Conservation (phyloP, 92 coral and sea anemone species). For the Hydrozoanthus gracilis region DNA sequence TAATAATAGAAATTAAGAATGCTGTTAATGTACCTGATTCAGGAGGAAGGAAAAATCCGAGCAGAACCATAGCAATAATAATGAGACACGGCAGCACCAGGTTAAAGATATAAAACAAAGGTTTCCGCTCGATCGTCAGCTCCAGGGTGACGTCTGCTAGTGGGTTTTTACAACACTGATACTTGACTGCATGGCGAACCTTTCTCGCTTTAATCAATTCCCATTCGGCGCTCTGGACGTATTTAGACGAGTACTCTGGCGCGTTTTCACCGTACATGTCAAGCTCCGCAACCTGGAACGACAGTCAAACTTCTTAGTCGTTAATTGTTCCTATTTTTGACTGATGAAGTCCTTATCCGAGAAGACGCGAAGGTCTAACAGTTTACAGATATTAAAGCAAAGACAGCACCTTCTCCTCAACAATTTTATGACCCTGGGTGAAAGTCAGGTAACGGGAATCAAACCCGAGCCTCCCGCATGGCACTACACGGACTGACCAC, state of each 20-base stretch:
- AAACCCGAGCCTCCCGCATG: too few relatives aligned
- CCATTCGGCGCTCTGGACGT: conserved; percentile 57
- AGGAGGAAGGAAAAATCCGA: conserved; percentile 62
- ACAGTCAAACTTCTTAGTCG: background rate
- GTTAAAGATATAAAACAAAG: conserved; percentile 54
- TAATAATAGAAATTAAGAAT: background rate
- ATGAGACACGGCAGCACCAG: conserved; percentile 52
- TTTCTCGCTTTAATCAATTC: conserved; percentile 26
- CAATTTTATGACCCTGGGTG: too few relatives aligned
- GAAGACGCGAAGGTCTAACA: too few relatives aligned
- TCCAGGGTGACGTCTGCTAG: conserved; percentile 46
- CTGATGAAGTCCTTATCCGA: too few relatives aligned
- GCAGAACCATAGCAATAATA: conserved; percentile 43
- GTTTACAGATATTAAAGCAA: too few relatives aligned
- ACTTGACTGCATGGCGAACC: conserved; percentile 23
- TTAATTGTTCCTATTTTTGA: too few relatives aligned
- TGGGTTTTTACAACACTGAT: conserved; percentile 40
- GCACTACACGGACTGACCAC: too few relatives aligned
- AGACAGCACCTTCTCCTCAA: too few relatives aligned
- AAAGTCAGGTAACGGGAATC: too few relatives aligned
- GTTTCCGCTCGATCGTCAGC: conserved; percentile 31
- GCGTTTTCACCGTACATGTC: conserved; percentile 14
- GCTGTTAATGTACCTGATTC: conserved; percentile 55
- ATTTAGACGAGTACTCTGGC: background rate
- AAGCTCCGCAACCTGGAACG: background rate